These are phyloP conservation scores for Ginglymostoma cirratum DNA, from an alignment of 2,113 vertebrate genomes.

Conservation along the genomic window DNA sequence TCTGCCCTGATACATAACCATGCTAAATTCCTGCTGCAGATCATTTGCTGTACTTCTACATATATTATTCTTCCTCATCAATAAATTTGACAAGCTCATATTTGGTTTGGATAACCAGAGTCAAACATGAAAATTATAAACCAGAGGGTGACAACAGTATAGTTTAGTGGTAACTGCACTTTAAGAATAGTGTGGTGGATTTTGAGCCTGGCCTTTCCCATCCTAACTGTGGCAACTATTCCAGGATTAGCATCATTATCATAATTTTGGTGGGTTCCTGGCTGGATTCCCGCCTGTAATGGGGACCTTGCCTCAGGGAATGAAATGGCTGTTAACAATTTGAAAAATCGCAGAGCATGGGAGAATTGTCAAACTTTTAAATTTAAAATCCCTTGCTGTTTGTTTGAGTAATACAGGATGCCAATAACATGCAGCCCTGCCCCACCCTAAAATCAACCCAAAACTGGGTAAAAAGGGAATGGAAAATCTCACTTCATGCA, in stretches of 20 bases:
- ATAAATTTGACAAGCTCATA: not conserved
- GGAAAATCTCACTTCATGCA: not conserved
- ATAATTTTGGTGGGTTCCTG: not conserved
- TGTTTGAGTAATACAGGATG: not conserved
- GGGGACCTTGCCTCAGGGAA: not conserved
- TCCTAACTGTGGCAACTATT: not conserved
- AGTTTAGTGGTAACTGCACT: not conserved
- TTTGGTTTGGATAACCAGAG: constrained; percentile 20
- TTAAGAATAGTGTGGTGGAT: not conserved
- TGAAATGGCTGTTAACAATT: constrained; percentile 19
- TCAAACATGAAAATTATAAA: not conserved
- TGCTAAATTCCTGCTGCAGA: not conserved
- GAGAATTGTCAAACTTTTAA: constrained; percentile 19
- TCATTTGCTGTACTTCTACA: not conserved
- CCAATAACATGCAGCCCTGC: not conserved
- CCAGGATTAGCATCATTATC: not conserved
- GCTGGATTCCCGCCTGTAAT: constrained; percentile 1
- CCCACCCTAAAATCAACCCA: not conserved
- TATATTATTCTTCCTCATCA: not conserved
- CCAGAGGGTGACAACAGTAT: not conserved
- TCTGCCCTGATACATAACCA: not conserved
- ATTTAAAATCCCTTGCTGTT: not conserved
- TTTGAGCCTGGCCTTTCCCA: not conserved
- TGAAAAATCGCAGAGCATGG: not conserved
- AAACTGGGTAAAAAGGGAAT: not conserved